Evolutionary conservation across 2,888 invertebrate genomes (phyloP).

Genomic region (Epirrhoe alternata): DNA sequence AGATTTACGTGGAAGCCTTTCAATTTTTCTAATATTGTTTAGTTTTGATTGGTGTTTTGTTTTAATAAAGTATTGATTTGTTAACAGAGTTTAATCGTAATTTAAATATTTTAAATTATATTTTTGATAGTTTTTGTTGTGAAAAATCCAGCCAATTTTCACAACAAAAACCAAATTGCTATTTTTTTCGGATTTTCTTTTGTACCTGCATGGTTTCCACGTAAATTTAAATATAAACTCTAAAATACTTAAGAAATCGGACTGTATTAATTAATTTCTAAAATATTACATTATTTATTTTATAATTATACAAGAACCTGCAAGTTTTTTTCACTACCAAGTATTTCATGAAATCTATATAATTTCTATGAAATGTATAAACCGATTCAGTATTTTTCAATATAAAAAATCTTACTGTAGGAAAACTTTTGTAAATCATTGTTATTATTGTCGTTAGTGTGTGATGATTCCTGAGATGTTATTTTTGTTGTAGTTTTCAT

Average conservation of each 20-base stretch:
- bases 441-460: slow-evolving; percentile 32
- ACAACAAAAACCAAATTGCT: slow-evolving; percentile 54
- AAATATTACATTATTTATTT: slow-evolving; percentile 4
- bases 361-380: slow-evolving; percentile 10
- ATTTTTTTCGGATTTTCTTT: slow-evolving; percentile 35
- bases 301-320: neutral
- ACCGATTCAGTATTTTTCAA: slow-evolving; percentile 27
- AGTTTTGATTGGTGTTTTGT: slow-evolving; percentile 37
- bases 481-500: slow-evolving; percentile 26
- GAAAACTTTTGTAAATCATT: slow-evolving; percentile 38
- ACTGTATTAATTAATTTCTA: slow-evolving; percentile 56
- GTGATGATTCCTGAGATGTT: slow-evolving; percentile 28
- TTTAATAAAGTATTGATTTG: neutral
- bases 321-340: neutral
- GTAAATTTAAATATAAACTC: slow-evolving; percentile 40
- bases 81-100: neutral
- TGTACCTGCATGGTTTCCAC: slow-evolving; percentile 43
- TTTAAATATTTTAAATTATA: slow-evolving; percentile 1
- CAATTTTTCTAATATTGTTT: slow-evolving; percentile 40
- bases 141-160: slow-evolving; percentile 74
- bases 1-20: slow-evolving; percentile 52
- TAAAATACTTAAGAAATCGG: slow-evolving; percentile 49
- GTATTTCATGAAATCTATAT: neutral
- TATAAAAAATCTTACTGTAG: slow-evolving; percentile 4
- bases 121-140: slow-evolving; percentile 56